Evolutionary conservation across 2,113 vertebrate genomes (phyloP), one percentile per base, ranked within the genome.

Genomic region (Corythaeola cristata): DNA sequence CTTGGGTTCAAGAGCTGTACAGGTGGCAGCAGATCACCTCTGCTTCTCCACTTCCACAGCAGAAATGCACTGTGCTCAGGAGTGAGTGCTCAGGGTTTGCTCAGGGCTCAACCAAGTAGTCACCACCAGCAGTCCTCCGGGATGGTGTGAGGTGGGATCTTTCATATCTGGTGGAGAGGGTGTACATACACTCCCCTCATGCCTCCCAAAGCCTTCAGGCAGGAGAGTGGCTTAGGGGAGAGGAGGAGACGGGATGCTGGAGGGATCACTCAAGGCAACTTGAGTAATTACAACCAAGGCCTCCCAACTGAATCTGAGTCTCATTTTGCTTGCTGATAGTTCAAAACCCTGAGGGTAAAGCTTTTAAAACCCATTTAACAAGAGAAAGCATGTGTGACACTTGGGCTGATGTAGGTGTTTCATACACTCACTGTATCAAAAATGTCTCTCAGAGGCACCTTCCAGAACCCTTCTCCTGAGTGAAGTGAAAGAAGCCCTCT

Each of bases 101-200:
- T 41, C 16, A 35, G 56, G 39, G 20, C 35, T 27, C 30, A 68
- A 2, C 3, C 17, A 35, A 64, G 53, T 4, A 8, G 32, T 32
- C n/a, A 79, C 8, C 30, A 41, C 1, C 37, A 41, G 55, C 56
- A 77, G 15, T 35, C 11, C 6, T 50, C 47, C 32, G 33, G 41
- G 41, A n/a, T 16, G 15, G 12, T 5, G 26, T 47, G 41, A 37
- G 35, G 20, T 58, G 33, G 19, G 72, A 71, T 41, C 58, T n/a
- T 58, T n/a, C 8, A 3, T 47, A 16, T 4, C 52, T 4, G 8
- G 22, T 18, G 27, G 17, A 32, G 39, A 53, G 44, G 9, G 35
- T 12, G 3, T 16, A 19, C 0, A 0, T 8, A 11, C 12, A 19
- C 20, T 20, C 53, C 30, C 53, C 27, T 39, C 6, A 7, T 59